Percentiles rank a stretch among this genome's conserved stretches.
These are phyloP conservation scores for Sebastes melanostomus DNA, from an alignment of 2,797 vertebrate genomes.

Conservation along the genomic window DNA sequence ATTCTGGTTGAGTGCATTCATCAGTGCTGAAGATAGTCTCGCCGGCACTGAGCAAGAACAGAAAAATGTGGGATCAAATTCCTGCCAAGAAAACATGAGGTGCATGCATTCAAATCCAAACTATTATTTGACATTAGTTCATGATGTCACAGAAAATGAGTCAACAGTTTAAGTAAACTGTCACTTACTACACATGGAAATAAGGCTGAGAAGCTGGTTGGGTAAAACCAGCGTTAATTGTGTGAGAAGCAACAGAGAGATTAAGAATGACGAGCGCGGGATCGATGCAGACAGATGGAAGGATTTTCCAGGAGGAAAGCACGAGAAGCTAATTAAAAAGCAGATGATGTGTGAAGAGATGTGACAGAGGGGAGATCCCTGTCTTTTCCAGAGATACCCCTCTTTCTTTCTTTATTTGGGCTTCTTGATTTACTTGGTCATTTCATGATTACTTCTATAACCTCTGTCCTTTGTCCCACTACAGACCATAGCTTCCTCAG, in stretches of 20 bases:
- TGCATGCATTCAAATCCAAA: neutral
- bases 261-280: slow-evolving; percentile 11
- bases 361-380: slow-evolving; percentile 23
- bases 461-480: neutral
- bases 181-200: neutral
- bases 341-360: slow-evolving; percentile 33
- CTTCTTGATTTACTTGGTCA: neutral
- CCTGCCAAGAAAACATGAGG: neutral
- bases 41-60: neutral
- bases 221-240: slow-evolving; percentile 6
- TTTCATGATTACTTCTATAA: neutral
- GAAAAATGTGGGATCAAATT: neutral
- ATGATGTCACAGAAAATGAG: neutral
- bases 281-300: slow-evolving; percentile 52
- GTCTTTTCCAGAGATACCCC: neutral
- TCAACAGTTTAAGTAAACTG: neutral
- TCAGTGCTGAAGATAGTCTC: neutral
- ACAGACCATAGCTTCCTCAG: neutral
- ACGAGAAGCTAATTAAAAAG: slow-evolving; percentile 51
- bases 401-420: neutral
- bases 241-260: slow-evolving; percentile 17
- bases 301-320: slow-evolving; percentile 44
- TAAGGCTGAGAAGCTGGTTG: neutral
- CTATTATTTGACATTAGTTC: neutral
- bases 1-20: neutral